Base-by-base conservation (phyloP, 2,113 vertebrate species). In the Paramormyrops kingsleyae region DNA sequence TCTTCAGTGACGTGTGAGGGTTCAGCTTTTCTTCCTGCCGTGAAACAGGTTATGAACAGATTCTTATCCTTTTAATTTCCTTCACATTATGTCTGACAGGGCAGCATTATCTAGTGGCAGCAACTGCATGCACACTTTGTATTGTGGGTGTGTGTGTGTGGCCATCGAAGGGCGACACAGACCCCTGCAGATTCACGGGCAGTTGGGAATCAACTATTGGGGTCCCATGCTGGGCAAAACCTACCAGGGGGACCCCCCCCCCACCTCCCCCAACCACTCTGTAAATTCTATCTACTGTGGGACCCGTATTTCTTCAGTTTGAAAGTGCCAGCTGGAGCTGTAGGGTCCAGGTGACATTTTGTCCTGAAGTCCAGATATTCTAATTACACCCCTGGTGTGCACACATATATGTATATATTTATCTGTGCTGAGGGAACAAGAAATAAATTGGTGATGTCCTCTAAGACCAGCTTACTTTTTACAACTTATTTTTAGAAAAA, bases 21-120 rank as follows among this genome's bases (percentile, higher is more conserved):
- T 42, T 80, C 49, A 19, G 42, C 5, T 59, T 56, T 15, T 53
- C 70, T 39, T 24, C 74, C 88, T 35, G 70, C 47, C 3, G 27
- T 19, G 47, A 62, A 89, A 70, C 87, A 91, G 88, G 90, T 91
- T 90, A 80, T 85, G 50, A 80, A 53, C n/a, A 91, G 90, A 92
- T 92, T 88, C 77, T 31, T 17, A 91, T 92, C 90, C 15, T 88
- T 92, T 87, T 87, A 42, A 92, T 92, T 91, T 92, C 91, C 92
- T 66, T 46, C 44, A 10, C 12, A 17, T 88, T 42, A 31, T 49
- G 19, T 47, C n/a, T 47, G 49, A 47, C 31, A 49, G 21, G 46
- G 31, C 19, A 39, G 46, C 21, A 84, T 44, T 24, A 47, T 42
- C 17, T 42, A 19, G 7, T 47, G 17, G 21, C 39, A 46, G 4